Evolutionary conservation across 2,888 invertebrate genomes (phyloP).

Genomic region (Thyatira batis): DNA sequence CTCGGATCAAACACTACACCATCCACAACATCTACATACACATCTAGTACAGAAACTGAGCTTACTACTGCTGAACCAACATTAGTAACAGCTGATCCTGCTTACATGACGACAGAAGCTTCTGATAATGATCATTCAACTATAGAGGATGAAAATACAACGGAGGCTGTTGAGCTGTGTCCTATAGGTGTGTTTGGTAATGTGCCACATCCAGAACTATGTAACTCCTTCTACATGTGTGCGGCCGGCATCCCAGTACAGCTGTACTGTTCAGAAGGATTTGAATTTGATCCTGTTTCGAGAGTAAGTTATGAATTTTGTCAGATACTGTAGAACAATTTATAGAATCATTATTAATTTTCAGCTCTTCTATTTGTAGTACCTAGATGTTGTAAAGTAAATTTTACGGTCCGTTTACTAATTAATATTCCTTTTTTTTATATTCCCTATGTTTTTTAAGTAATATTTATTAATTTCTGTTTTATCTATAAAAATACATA

Average conservation of each 20-base stretch:
- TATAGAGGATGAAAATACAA: not conserved
- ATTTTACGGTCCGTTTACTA: too few relatives aligned
- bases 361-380: not conserved
- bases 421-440: too few relatives aligned
- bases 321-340: not conserved
- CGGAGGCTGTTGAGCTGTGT: slow-evolving; percentile 2
- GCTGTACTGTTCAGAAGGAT: slow-evolving; percentile 28
- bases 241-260: slow-evolving; percentile 14
- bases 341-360: too few relatives aligned
- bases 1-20: slow-evolving; percentile 4
- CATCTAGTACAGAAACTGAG: slow-evolving; percentile 4
- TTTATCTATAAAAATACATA: too few relatives aligned
- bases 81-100: slow-evolving; percentile 6
- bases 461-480: too few relatives aligned
- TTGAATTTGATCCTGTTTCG: slow-evolving; percentile 30
- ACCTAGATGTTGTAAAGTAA: too few relatives aligned
- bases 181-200: not conserved
- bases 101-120: slow-evolving; percentile 1
- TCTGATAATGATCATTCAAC: not conserved
- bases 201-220: slow-evolving; percentile 10
- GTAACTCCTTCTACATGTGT: slow-evolving; percentile 34
- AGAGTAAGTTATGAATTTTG: slow-evolving; percentile 19
- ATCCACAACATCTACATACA: not conserved
- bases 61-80: slow-evolving; percentile 2
- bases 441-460: too few relatives aligned